Percentiles rank a stretch among this genome's conserved stretches.
These are phyloP conservation scores for western clawed frog (Xenopus tropicalis) DNA, from an alignment of 2,113 vertebrate genomes.

Conservation along the genomic window UCB_Xtro_10.0 CM004446.2:138821001-138821500, in stretches of 20 bases:
- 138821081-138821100: too few relatives aligned
- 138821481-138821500: too few relatives aligned
- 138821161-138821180: background rate
- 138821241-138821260: constrained; percentile 28
- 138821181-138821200: background rate
- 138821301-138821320: constrained; percentile 52
- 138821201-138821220: background rate
- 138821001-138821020: too few relatives aligned
- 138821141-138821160: too few relatives aligned
- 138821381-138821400: constrained; percentile 24
- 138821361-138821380: constrained; percentile 26
- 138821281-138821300: constrained; percentile 54
- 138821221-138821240: background rate
- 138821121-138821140: too few relatives aligned
- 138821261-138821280: constrained; percentile 19
- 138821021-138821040: too few relatives aligned
- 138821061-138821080: too few relatives aligned
- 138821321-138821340: constrained; percentile 29
- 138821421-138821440: constrained; percentile 32
- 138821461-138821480: background rate
- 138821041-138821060: too few relatives aligned
- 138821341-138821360: constrained; percentile 37
- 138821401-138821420: background rate
- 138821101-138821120: too few relatives aligned
- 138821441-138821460: background rate